These are phyloP conservation scores for Rhingia rostrata DNA, from an alignment of 2,888 invertebrate genomes.

Conservation along the genomic window DNA sequence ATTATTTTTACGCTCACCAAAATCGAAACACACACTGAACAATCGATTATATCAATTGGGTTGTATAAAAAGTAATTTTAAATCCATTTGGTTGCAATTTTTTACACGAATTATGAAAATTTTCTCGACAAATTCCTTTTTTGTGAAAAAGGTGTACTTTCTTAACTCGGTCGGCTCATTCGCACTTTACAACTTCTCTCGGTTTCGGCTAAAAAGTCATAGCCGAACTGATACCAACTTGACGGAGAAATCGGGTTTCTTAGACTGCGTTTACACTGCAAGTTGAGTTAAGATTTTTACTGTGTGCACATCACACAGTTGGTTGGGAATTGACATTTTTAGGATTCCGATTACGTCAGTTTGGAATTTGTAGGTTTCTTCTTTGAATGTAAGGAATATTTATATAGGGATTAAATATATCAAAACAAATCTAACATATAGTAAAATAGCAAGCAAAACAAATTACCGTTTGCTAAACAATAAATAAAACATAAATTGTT, in stretches of 20 bases:
- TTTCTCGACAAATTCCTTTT: slow-evolving; percentile 45
- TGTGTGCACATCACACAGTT: not conserved
- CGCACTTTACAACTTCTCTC: slow-evolving; percentile 65
- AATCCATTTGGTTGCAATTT: slow-evolving; percentile 67
- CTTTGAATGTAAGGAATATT: no score
- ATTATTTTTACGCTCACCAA: slow-evolving; percentile 35
- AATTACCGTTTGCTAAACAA: no score
- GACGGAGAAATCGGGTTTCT: not conserved
- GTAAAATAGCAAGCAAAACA: no score
- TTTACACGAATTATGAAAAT: slow-evolving; percentile 56
- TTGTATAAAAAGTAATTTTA: slow-evolving; percentile 42
- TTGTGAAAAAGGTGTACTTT: slow-evolving; percentile 64
- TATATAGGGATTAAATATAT: no score
- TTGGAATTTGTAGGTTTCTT: no score
- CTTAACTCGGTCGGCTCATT: slow-evolving; percentile 65
- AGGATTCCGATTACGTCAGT: no score
- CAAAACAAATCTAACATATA: no score
- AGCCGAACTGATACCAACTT: slow-evolving; percentile 50
- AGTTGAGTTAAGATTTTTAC: slow-evolving; percentile 33
- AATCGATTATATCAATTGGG: slow-evolving; percentile 35
- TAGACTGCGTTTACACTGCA: not conserved
- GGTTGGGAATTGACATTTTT: no score
- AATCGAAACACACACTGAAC: slow-evolving; percentile 50
- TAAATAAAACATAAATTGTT: no score
- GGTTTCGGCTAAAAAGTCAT: slow-evolving; percentile 55